Evolutionary conservation across 2,797 vertebrate genomes (phyloP).

Genomic region (Loriculus beryllinus): DNA sequence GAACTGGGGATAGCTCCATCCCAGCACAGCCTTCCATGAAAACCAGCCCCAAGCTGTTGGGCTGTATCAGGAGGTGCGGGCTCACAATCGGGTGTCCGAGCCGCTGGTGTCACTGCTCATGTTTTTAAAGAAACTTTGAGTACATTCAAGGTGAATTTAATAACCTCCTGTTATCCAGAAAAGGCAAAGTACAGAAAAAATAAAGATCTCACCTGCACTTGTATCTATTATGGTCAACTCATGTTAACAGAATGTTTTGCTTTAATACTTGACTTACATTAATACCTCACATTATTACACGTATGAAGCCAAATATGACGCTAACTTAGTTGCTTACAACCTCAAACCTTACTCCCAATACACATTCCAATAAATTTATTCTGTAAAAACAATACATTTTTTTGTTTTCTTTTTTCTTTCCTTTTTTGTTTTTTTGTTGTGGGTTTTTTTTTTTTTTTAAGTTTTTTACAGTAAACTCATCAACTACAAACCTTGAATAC

Average conservation of each 20-base stretch:
- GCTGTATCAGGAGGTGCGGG: background rate
- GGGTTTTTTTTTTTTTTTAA: conserved; percentile 75
- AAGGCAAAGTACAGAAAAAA: conserved; percentile 67
- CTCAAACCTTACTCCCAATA: conserved; percentile 81
- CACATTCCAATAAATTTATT: conserved; percentile 97
- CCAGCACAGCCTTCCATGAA: background rate
- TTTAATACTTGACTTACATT: conserved; percentile 83
- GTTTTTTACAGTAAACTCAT: conserved; percentile 88
- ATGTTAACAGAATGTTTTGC: conserved; percentile 79
- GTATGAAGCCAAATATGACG: conserved; percentile 81
- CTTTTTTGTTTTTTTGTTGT: conserved; percentile 50
- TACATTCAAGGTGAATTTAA: conserved; percentile 69
- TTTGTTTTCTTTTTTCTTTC: conserved; percentile 68
- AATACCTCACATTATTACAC: conserved; percentile 82
- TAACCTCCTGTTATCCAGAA: conserved; percentile 62
- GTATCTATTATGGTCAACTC: conserved; percentile 75
- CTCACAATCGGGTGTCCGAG: background rate
- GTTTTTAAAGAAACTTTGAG: conserved; percentile 55
- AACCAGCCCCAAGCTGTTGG: background rate
- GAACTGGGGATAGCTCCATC: background rate
- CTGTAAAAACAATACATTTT: conserved; percentile 95
- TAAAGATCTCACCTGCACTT: conserved; percentile 72
- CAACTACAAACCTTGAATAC: conserved; percentile 93
- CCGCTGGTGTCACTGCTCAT: background rate
- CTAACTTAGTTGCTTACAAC: conserved; percentile 79